Evolutionary conservation across 1,140 invertebrate species (phyloP).

Genomic region (Pseudoatta argentina): DNA sequence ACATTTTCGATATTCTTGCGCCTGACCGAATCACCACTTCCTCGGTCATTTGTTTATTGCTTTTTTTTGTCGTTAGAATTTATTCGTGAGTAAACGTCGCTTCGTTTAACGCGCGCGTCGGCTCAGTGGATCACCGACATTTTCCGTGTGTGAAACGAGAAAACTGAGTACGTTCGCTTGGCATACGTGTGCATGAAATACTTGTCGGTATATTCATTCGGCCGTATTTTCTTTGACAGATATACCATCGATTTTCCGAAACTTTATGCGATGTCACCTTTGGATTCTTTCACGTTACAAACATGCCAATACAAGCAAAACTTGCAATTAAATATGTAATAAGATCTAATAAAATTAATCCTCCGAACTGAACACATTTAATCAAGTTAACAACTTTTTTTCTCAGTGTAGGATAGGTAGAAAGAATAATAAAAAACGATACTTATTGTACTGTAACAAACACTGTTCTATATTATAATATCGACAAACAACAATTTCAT

Average conservation of each 20-base stretch:
- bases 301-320: neutral
- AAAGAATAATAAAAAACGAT: too few species aligned
- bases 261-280: slow-evolving; percentile 6
- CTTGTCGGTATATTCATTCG: neutral
- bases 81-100: slow-evolving; percentile 51
- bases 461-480: too few species aligned
- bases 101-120: slow-evolving; percentile 47
- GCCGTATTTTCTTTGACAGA: slow-evolving; percentile 49
- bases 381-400: too few species aligned
- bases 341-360: slow-evolving; percentile 13
- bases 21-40: slow-evolving; percentile 50
- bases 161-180: slow-evolving; percentile 46
- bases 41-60: slow-evolving; percentile 55
- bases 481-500: too few species aligned
- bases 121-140: slow-evolving; percentile 36
- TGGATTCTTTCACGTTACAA: neutral
- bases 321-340: neutral
- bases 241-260: slow-evolving; percentile 44
- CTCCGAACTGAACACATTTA: too few species aligned
- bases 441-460: too few species aligned
- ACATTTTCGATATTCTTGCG: slow-evolving; percentile 49
- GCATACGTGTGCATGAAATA: slow-evolving; percentile 26
- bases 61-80: slow-evolving; percentile 50
- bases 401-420: too few species aligned
- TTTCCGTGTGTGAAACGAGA: slow-evolving; percentile 43